A percentile compares a stretch with the other conserved stretches of the same genome.
These are phyloP conservation scores for Xiphorhynchus erythropygius DNA, from an alignment of 2,797 vertebrate species.

Conservation along the genomic window DNA sequence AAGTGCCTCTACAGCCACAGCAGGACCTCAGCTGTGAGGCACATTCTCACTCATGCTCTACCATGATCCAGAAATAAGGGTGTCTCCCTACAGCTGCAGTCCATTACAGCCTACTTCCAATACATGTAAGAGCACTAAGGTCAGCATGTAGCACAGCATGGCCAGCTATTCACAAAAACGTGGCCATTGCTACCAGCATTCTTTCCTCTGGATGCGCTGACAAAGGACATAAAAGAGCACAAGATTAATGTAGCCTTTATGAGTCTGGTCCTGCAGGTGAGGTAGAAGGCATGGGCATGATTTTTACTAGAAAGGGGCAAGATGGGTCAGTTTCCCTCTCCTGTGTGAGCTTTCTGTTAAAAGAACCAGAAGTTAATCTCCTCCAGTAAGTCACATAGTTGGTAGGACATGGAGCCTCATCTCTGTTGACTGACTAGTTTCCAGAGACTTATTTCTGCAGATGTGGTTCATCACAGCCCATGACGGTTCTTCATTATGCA, in stretches of 20 bases:
- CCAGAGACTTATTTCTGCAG: neutral
- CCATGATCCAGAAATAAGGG: neutral
- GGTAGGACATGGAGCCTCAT: neutral
- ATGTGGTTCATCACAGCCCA: fast-evolving
- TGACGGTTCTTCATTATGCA: neutral
- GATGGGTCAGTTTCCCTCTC: neutral
- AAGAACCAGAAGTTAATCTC: neutral
- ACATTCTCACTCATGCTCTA: neutral
- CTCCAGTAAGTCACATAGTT: neutral
- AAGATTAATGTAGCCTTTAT: neutral
- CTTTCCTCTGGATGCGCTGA: neutral
- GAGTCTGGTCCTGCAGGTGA: neutral
- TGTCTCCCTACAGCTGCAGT: neutral
- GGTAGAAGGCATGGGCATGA: neutral
- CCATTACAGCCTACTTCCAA: neutral
- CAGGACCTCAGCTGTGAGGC: neutral
- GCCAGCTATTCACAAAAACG: neutral
- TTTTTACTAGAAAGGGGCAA: neutral
- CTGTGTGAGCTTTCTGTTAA: neutral
- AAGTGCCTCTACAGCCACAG: neutral
- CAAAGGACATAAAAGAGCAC: neutral
- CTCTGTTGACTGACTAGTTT: neutral
- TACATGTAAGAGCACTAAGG: neutral
- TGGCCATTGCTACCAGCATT: neutral
- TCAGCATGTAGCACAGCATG: neutral